Evolutionary conservation across 2,797 vertebrate species (phyloP).

Genomic region (Sebastes iracundus): DNA sequence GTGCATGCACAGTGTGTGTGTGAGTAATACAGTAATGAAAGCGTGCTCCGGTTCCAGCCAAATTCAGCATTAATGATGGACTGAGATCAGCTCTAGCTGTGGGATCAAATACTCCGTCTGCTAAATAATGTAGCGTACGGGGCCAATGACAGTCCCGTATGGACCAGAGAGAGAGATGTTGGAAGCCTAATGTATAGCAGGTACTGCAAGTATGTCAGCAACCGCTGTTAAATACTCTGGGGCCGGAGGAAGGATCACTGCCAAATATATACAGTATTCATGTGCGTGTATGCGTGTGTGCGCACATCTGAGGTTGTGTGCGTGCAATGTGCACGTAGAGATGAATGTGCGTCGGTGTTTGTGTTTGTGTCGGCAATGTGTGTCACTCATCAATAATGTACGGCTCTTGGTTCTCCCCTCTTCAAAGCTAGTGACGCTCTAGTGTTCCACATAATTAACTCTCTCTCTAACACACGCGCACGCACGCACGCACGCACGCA

Average conservation of each 20-base stretch:
- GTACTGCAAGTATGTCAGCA: conserved; percentile 74
- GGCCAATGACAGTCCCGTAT: conserved; percentile 70
- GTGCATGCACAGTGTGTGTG: conserved; percentile 14
- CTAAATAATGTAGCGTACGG: conserved; percentile 80
- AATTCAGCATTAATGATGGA: conserved; percentile 78
- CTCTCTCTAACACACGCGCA: conserved; percentile 21
- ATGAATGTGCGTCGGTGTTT: conserved; percentile 28
- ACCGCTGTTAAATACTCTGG: conserved; percentile 58
- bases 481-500: not conserved
- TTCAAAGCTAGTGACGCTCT: conserved; percentile 78
- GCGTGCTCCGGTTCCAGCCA: conserved; percentile 47
- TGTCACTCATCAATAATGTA: conserved; percentile 87
- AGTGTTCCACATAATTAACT: conserved; percentile 82
- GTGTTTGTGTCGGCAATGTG: conserved; percentile 76
- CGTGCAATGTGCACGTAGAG: not conserved
- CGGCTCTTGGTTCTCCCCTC: conserved; percentile 66
- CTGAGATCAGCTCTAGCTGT: conserved; percentile 62
- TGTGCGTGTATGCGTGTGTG: conserved; percentile 75
- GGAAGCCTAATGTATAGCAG: conserved; percentile 67
- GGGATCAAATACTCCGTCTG: conserved; percentile 78
- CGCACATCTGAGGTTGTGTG: conserved; percentile 29
- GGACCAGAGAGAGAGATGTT: conserved; percentile 54
- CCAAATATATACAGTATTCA: conserved; percentile 58
- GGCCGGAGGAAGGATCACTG: conserved; percentile 48
- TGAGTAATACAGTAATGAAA: conserved; percentile 45